phyloP scores from a whole-genome alignment of 2,113 vertebrate species.

The Cynopterus brachyotis region DNA sequence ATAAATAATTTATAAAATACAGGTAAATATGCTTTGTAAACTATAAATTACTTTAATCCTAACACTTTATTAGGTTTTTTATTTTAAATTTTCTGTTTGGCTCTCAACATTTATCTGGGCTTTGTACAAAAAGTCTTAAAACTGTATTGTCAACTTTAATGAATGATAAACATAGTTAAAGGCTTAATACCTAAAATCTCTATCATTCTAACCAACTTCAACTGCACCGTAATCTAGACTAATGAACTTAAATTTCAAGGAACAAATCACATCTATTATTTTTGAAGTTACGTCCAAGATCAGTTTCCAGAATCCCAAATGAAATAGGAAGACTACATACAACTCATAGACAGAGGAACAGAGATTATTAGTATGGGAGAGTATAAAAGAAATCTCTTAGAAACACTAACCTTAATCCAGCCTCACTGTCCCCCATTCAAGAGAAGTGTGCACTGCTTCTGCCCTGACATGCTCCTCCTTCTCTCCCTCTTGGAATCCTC shows the following conservation, averaged over 20 bases:
- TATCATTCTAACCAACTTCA: slow-evolving; percentile 36
- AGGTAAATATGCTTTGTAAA: slow-evolving; percentile 26
- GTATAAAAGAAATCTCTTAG: background rate
- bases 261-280: slow-evolving; percentile 39
- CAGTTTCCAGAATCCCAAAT: slow-evolving; percentile 46
- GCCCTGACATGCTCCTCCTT: background rate
- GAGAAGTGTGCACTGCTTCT: background rate
- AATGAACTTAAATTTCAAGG: slow-evolving; percentile 14
- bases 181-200: background rate
- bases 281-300: slow-evolving; percentile 29
- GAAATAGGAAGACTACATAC: background rate
- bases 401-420: background rate
- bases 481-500: slow-evolving; percentile 47
- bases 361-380: background rate
- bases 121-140: slow-evolving; percentile 22
- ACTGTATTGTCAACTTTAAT: background rate
- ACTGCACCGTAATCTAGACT: background rate
- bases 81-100: background rate
- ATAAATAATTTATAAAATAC: background rate
- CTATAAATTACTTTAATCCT: background rate
- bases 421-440: background rate
- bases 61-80: background rate
- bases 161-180: background rate
- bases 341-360: background rate
- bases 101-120: background rate